These are phyloP conservation scores for Ephestia elutella DNA, from an alignment of 1,140 invertebrate species.

Conservation along the genomic window DNA sequence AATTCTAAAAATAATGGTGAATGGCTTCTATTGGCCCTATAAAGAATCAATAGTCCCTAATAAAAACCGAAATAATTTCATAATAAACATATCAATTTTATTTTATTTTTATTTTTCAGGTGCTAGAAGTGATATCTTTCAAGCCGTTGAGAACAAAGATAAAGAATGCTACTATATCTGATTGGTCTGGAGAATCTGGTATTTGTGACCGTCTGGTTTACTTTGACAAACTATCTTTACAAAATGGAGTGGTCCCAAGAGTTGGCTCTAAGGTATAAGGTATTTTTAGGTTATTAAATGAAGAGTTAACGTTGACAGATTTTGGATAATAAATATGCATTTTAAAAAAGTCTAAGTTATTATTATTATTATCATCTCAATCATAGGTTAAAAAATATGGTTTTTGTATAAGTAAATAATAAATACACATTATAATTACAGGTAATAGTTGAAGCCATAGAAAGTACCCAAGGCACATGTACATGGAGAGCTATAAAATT, in stretches of 20 bases:
- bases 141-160: conserved; percentile 74
- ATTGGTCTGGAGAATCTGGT: conserved; percentile 62
- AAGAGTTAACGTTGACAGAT: too few species aligned
- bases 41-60: too few species aligned
- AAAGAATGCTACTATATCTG: conserved; percentile 69
- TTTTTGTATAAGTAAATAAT: too few species aligned
- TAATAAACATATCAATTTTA: neutral
- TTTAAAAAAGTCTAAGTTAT: too few species aligned
- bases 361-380: too few species aligned
- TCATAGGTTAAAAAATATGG: too few species aligned
- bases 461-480: conserved; percentile 78
- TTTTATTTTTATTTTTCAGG: conserved; percentile 55
- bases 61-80: too few species aligned
- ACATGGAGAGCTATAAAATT: conserved; percentile 78
- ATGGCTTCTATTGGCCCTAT: too few species aligned
- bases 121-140: conserved; percentile 76
- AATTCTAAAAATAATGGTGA: too few species aligned
- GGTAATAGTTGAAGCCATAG: conserved; percentile 78
- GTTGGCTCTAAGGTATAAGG: conserved; percentile 74
- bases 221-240: conserved; percentile 73
- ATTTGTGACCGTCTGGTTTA: conserved; percentile 74
- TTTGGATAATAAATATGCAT: too few species aligned
- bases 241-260: conserved; percentile 71
- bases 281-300: neutral
- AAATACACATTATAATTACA: conserved; percentile 23